Percentiles rank a stretch among this genome's conserved stretches.
Evolutionary conservation across 2,797 vertebrate species (phyloP).

Genomic region (Hephaestus fuliginosus): DNA sequence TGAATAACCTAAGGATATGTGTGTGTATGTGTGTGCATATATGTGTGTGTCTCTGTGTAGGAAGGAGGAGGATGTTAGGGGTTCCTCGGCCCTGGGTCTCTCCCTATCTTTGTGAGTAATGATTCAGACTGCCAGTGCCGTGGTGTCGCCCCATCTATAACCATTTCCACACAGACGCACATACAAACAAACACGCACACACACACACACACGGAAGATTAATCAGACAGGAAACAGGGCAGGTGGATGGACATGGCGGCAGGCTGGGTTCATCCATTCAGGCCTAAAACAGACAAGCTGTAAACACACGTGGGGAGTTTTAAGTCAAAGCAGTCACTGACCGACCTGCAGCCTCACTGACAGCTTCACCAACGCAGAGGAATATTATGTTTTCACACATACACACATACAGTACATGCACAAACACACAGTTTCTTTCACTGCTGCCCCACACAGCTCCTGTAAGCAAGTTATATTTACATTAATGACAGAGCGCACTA

Average conservation of each 20-base stretch:
- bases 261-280: constrained; percentile 78
- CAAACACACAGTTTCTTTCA: constrained; percentile 1
- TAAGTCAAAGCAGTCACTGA: constrained; percentile 45
- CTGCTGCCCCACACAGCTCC: constrained; percentile 9
- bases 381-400: constrained; percentile 27
- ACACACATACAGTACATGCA: constrained; percentile 15
- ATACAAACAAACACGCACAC: constrained; percentile 59
- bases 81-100: constrained; percentile 83
- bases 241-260: constrained; percentile 78
- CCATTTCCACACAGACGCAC: constrained; percentile 87
- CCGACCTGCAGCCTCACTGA: constrained; percentile 40
- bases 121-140: constrained; percentile 91
- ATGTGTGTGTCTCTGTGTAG: constrained; percentile 15
- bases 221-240: constrained; percentile 77
- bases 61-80: constrained; percentile 69
- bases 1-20: constrained; percentile 83
- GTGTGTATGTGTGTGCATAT: constrained; percentile 54
- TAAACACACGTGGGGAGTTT: constrained; percentile 60
- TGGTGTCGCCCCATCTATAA: constrained; percentile 97
- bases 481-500: constrained; percentile 9
- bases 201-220: constrained; percentile 61
- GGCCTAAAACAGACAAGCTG: constrained; percentile 78
- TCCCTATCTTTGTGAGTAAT: constrained; percentile 94
- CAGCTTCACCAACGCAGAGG: constrained; percentile 37
- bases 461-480: constrained; percentile 22